Percentiles rank a stretch among this genome's conserved stretches.
Evolutionary conservation across 2,888 invertebrate species (phyloP).

Genomic region (Lottia scabra): DNA sequence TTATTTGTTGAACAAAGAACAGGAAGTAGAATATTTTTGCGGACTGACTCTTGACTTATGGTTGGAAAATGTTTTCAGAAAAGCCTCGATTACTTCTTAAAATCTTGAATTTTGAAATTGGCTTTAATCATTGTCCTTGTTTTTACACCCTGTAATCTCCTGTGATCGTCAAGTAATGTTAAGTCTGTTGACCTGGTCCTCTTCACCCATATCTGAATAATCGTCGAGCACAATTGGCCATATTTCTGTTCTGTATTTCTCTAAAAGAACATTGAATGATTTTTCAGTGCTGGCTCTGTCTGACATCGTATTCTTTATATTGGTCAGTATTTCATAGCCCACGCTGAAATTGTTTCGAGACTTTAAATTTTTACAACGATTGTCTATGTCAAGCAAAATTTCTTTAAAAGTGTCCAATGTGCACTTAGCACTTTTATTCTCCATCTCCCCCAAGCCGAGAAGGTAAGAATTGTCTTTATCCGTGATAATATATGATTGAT

Average conservation of each 20-base stretch:
- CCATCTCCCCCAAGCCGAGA: conserved; percentile 23
- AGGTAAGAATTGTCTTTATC: conserved; percentile 19
- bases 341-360: not conserved
- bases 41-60: too few species aligned
- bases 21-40: too few species aligned
- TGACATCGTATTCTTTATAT: conserved; percentile 9
- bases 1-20: too few species aligned
- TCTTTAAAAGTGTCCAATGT: conserved; percentile 22
- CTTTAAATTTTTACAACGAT: not conserved
- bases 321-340: conserved; percentile 7
- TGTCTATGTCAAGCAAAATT: conserved; percentile 16
- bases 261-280: conserved; percentile 30
- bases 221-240: conserved; percentile 27
- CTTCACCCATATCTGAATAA: conserved; percentile 24
- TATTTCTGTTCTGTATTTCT: conserved; percentile 24
- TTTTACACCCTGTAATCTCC: too few species aligned
- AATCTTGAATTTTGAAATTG: too few species aligned
- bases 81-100: too few species aligned
- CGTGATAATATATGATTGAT: conserved; percentile 16
- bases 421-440: conserved; percentile 19
- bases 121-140: too few species aligned
- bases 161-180: too few species aligned
- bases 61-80: too few species aligned
- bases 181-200: too few species aligned
- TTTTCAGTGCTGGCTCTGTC: conserved; percentile 10